Conservation (phyloP, 2,113 vertebrate species). For the Aphelocoma coerulescens region DNA sequence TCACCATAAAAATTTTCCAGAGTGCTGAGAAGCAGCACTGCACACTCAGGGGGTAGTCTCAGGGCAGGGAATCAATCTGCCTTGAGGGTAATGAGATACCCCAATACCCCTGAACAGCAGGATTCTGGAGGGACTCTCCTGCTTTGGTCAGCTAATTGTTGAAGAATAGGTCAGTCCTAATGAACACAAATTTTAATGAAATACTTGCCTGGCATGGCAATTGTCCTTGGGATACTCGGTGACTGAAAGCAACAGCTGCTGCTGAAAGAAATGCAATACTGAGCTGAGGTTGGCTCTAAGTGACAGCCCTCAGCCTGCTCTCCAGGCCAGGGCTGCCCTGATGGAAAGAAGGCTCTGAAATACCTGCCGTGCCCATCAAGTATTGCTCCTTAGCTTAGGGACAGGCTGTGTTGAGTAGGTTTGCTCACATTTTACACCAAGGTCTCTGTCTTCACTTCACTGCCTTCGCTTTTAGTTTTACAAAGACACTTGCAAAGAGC, state of each 20-base stretch:
- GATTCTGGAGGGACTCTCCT: too few relatives aligned
- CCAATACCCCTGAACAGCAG: background rate
- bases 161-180: background rate
- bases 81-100: background rate
- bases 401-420: background rate
- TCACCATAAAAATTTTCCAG: background rate
- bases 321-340: background rate
- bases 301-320: background rate
- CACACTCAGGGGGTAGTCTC: background rate
- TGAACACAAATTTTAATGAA: background rate
- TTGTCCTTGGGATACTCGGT: background rate
- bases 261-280: background rate
- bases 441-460: background rate
- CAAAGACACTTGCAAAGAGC: background rate
- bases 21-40: background rate
- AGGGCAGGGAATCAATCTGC: background rate
- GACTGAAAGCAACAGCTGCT: constrained; percentile 35
- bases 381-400: background rate
- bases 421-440: background rate
- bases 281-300: background rate
- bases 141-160: background rate
- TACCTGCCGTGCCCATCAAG: background rate
- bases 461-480: background rate
- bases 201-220: background rate
- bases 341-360: background rate